phyloP scores from a whole-genome alignment of 1,140 invertebrate species.

The Odontomachus brunneus region DNA sequence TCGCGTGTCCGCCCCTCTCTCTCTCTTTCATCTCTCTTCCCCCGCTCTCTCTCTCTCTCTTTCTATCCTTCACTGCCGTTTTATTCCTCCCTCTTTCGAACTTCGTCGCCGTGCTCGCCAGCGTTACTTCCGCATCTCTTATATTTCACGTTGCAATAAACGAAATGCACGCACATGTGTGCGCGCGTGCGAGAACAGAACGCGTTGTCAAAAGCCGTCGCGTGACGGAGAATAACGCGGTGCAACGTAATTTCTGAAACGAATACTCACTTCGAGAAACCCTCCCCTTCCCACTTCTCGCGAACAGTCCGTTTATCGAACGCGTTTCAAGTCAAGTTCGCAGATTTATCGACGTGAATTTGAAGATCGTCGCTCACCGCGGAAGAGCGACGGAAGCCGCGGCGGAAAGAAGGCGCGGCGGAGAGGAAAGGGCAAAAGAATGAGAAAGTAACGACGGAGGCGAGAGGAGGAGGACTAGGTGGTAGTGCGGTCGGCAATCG shows the following conservation, averaged over 20 bases:
- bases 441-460: constrained; percentile 66
- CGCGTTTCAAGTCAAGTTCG: neutral
- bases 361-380: constrained; percentile 29
- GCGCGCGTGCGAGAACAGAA: neutral
- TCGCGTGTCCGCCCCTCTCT: constrained; percentile 61
- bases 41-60: constrained; percentile 43
- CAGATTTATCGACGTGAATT: constrained; percentile 25
- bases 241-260: neutral
- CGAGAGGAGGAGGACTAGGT: neutral
- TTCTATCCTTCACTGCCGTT: neutral
- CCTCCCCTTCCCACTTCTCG: neutral
- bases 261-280: neutral
- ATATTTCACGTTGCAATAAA: constrained; percentile 33
- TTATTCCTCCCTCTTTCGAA: constrained; percentile 1
- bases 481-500: constrained; percentile 40
- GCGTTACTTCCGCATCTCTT: constrained; percentile 14
- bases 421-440: constrained; percentile 38
- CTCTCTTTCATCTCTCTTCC: constrained; percentile 16
- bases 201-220: neutral
- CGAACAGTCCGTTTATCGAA: neutral
- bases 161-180: neutral
- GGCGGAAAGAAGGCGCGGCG: neutral
- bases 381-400: neutral
- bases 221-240: neutral
- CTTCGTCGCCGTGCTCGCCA: neutral